These are phyloP conservation scores for Rhinogobius similis DNA, from an alignment of 2,113 vertebrate species.

Conservation along the genomic window DNA sequence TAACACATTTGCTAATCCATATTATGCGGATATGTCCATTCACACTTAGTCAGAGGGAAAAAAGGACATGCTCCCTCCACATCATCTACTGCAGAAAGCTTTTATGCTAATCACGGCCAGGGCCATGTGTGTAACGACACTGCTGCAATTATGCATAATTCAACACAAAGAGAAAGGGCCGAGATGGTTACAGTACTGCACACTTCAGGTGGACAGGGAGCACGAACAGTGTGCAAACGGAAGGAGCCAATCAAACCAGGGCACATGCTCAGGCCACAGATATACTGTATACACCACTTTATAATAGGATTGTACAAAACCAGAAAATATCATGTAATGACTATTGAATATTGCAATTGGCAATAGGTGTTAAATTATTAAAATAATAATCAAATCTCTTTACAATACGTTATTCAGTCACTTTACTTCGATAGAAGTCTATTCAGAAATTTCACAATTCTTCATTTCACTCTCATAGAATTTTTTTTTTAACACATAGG, in stretches of 20 bases:
- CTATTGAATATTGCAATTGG: neutral
- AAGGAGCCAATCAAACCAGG: slow-evolving; percentile 5
- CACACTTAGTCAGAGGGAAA: slow-evolving; percentile 34
- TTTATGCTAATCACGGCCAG: slow-evolving; percentile 68
- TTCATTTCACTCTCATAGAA: too few relatives aligned
- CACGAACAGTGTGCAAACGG: slow-evolving; percentile 14
- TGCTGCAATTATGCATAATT: slow-evolving; percentile 69
- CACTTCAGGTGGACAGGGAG: slow-evolving; percentile 26
- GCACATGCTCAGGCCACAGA: neutral
- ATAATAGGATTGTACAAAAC: neutral
- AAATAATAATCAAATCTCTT: neutral
- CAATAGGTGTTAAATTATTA: neutral
- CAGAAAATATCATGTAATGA: neutral
- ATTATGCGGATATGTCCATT: slow-evolving; percentile 44
- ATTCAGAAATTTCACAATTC: too few relatives aligned
- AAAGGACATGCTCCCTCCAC: slow-evolving; percentile 29
- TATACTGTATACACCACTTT: neutral
- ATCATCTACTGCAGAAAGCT: slow-evolving; percentile 61
- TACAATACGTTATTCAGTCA: neutral
- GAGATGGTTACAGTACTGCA: slow-evolving; percentile 52
- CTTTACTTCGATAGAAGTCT: too few relatives aligned
- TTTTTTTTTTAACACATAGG: neutral
- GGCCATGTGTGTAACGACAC: slow-evolving; percentile 51
- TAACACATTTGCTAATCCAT: slow-evolving; percentile 31
- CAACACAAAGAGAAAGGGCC: slow-evolving; percentile 51